Conservation (phyloP, 2,113 vertebrate genomes). For the Gnathonemus echidnorhynchus region DNA sequence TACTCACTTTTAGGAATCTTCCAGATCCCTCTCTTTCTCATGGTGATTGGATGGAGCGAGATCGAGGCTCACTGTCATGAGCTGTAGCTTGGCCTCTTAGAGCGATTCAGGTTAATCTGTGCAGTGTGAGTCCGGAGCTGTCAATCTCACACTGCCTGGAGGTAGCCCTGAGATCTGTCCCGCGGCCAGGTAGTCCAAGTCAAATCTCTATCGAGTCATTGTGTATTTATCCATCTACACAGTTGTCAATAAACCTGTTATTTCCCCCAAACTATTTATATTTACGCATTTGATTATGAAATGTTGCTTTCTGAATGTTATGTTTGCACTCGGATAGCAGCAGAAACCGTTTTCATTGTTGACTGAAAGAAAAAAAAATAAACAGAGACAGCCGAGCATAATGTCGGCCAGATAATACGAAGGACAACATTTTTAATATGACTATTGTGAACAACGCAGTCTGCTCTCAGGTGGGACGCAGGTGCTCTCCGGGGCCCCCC, state of each 20-base stretch:
- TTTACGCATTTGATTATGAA: slow-evolving; percentile 39
- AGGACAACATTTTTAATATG: slow-evolving; percentile 52
- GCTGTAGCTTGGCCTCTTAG: not conserved
- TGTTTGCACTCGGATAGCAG: slow-evolving; percentile 48
- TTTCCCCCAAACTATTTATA: slow-evolving; percentile 59
- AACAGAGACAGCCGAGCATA: slow-evolving; percentile 51
- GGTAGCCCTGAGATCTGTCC: slow-evolving; percentile 38
- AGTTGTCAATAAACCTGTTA: slow-evolving; percentile 38
- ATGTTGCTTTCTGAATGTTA: slow-evolving; percentile 53
- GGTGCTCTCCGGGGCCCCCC: slow-evolving; percentile 40
- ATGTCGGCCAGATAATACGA: slow-evolving; percentile 48
- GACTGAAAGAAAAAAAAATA: slow-evolving; percentile 49
- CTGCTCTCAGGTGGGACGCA: slow-evolving; percentile 42
- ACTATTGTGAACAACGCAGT: slow-evolving; percentile 50
- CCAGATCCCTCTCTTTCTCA: not conserved
- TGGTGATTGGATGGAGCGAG: not conserved
- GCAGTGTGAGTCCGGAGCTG: not conserved
- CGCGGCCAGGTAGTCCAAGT: slow-evolving; percentile 50
- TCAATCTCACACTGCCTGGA: not conserved
- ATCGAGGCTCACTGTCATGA: not conserved
- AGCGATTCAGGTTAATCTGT: not conserved
- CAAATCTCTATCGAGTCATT: slow-evolving; percentile 50
- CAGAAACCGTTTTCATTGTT: slow-evolving; percentile 55
- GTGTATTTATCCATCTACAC: slow-evolving; percentile 56
- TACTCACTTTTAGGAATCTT: not conserved